phyloP scores from a whole-genome alignment of 2,113 vertebrate species.

The Entosphenus tridentatus region DNA sequence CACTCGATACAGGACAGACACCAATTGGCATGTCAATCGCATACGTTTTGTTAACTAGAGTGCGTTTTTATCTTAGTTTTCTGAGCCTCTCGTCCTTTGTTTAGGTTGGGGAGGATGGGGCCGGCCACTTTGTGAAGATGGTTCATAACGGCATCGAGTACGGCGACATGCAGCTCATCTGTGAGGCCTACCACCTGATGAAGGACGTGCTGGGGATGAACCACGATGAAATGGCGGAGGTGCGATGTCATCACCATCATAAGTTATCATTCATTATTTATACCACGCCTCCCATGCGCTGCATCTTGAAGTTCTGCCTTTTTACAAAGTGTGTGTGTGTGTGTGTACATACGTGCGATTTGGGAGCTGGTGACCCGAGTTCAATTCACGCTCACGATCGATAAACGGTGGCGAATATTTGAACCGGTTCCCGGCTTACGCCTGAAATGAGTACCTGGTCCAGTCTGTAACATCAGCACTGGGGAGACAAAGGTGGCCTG shows the following conservation, averaged over 20 bases:
- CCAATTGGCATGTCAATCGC: no score
- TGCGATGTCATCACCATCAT: constrained; percentile 13
- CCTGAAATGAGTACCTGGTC: no score
- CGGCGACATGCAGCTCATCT: constrained; percentile 96
- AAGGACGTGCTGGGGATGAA: constrained; percentile 63
- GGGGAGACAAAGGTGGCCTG: no score
- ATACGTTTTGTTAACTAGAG: no score
- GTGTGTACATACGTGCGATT: not conserved
- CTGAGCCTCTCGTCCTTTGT: not conserved
- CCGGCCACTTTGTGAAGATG: constrained; percentile 96
- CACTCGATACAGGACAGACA: no score
- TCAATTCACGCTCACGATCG: no score
- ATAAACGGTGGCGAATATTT: no score
- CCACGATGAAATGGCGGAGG: constrained; percentile 64
- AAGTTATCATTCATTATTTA: no score
- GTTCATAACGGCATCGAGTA: constrained; percentile 99
- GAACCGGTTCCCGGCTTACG: no score
- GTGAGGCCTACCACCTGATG: constrained; percentile 94
- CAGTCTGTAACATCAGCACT: no score
- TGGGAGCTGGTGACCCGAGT: not conserved
- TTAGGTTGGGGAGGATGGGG: constrained; percentile 81
- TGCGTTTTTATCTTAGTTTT: no score
- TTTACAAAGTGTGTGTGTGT: not conserved
- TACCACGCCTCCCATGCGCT: no score
- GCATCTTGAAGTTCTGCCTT: not conserved